These are phyloP conservation scores for Anagrus nilaparvatae DNA, from an alignment of 1,140 invertebrate genomes.

Conservation along the genomic window DNA sequence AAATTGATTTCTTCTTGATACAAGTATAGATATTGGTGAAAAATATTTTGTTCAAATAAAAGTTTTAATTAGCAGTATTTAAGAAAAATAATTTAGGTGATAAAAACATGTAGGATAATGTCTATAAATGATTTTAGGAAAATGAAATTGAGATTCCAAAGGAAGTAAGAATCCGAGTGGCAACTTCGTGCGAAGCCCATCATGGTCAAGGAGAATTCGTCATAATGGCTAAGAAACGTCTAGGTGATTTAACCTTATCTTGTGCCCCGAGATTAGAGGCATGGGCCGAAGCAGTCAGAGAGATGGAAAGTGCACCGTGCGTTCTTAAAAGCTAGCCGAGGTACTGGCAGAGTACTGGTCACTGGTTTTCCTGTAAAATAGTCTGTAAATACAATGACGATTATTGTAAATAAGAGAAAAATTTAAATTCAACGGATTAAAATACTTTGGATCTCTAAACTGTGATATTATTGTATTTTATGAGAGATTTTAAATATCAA, in stretches of 20 bases:
- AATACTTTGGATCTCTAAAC: constrained; percentile 41
- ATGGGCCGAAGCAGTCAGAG: constrained; percentile 52
- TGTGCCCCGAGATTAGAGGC: constrained; percentile 63
- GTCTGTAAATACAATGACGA: constrained; percentile 27
- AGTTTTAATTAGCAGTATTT: too few species aligned
- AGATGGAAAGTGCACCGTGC: constrained; percentile 55
- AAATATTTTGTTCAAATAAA: too few species aligned
- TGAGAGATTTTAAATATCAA: constrained; percentile 32
- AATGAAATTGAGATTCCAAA: constrained; percentile 30
- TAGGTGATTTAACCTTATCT: constrained; percentile 57
- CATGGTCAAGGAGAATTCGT: constrained; percentile 67
- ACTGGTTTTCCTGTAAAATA: constrained; percentile 16
- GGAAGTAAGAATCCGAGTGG: constrained; percentile 44
- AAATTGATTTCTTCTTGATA: too few species aligned
- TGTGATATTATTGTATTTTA: constrained; percentile 44
- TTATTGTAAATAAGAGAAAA: constrained; percentile 26
- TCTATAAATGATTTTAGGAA: constrained; percentile 26
- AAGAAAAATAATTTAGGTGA: not conserved
- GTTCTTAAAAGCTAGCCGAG: constrained; percentile 42
- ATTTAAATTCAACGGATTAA: too few species aligned
- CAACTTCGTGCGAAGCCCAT: constrained; percentile 56
- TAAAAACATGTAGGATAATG: too few species aligned
- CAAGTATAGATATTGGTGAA: too few species aligned
- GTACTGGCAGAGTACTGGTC: not conserved
- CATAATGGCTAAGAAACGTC: constrained; percentile 62